Evolutionary conservation across 2,888 invertebrate species (phyloP), one percentile per base, ranked within the genome.

Genomic region (Mimumesa dahlbomi): DNA sequence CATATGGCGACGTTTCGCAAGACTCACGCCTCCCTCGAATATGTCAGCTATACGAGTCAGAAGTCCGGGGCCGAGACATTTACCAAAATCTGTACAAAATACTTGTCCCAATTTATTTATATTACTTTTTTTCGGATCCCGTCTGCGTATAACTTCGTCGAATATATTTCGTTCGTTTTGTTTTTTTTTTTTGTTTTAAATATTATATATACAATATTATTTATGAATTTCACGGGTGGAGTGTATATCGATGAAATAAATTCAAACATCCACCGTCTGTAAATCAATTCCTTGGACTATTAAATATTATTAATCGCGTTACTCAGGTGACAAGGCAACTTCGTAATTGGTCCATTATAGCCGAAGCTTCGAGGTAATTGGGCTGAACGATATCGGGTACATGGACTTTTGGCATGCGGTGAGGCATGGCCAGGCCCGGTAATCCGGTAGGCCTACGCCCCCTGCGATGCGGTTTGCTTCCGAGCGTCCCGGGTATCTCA

Each of bases 371-470:
- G 53, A 5, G 65, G 65, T 79, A 76, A 79, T 78, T 78, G 71
- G 73, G 48, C 61, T 16, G 64, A 66, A 65, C 67, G 79, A 77
- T 79, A 72, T 77, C 63, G 79, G 69, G 58, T 79, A 79, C 79
- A 79, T 61, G 77, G 71, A 79, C 75, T 79, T 79, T 79, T 75
- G 77, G 78, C 78, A 73, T 71, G 72, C 75, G 74, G 66, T 78
- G 78, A 78, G 25, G 64, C 75, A 78, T 69, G 70, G 59, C 66
- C 62, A 58, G 63, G n/a, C 34, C 46, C 9, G 61, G 73, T 73
- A 78, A 78, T 78, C 68, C 70, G 46, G 67, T 52, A 56, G 59
- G 68, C 73, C 73, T 59, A 66, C 46, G 38, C 31, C 7, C 61
- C 50, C 29, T 58, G 63, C 40, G 57, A 42, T 63, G 72, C 46